These are phyloP conservation scores for Mustelus asterias DNA, from an alignment of 2,113 vertebrate genomes.

Conservation along the genomic window DNA sequence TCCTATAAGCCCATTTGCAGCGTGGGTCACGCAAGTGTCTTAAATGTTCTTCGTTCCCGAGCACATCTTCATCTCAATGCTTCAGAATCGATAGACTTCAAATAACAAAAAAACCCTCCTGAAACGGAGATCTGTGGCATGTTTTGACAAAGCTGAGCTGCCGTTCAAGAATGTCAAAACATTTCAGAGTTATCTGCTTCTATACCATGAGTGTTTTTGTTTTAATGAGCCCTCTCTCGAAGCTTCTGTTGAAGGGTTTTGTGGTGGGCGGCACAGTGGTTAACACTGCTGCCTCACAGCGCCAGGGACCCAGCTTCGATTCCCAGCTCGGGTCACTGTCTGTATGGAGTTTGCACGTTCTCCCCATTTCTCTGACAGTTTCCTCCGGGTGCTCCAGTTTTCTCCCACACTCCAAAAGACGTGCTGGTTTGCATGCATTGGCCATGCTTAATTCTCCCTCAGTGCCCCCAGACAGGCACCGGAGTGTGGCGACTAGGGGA, in stretches of 20 bases:
- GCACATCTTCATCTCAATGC: not conserved
- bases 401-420: no score
- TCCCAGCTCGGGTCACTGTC: no score
- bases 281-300: no score
- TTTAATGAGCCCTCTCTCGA: not conserved
- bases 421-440: no score
- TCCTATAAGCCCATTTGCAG: not conserved
- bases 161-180: not conserved
- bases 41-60: not conserved
- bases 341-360: no score
- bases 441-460: no score
- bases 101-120: not conserved
- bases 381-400: no score
- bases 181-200: not conserved
- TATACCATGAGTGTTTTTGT: not conserved
- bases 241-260: not conserved
- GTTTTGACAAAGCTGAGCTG: not conserved
- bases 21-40: slow-evolving; percentile 4
- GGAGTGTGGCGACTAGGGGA: no score
- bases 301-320: no score
- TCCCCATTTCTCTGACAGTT: no score
- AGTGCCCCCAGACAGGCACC: no score
- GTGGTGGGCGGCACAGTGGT: not conserved
- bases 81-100: slow-evolving; percentile 21
- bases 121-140: not conserved